Evolutionary conservation across 2,888 invertebrate genomes (phyloP).

Genomic region (Spicauda simplicius): DNA sequence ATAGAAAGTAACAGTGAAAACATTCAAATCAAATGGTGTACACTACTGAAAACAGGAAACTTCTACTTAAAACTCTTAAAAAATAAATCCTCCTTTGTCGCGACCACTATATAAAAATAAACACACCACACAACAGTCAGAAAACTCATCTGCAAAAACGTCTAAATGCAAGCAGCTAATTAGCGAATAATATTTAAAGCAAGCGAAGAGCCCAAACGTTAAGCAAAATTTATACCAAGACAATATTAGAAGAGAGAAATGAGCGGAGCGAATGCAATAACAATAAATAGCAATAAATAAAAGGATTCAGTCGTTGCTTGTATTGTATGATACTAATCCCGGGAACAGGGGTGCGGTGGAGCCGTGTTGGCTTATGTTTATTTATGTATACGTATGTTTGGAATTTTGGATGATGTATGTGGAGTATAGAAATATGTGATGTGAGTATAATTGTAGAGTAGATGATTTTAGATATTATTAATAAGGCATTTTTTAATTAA

Average conservation of each 20-base stretch:
- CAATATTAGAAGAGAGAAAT: constrained; percentile 82
- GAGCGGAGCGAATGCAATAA: constrained; percentile 82
- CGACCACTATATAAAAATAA: no score
- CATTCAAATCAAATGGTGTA: no score
- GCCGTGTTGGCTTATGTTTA: constrained; percentile 42
- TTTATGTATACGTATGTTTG: no score
- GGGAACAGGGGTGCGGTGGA: constrained; percentile 55
- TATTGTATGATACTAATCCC: constrained; percentile 85
- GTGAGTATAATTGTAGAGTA: no score
- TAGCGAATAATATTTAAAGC: constrained; percentile 78
- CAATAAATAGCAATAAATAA: constrained; percentile 86
- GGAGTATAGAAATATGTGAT: no score
- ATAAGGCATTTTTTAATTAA: no score
- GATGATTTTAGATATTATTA: no score
- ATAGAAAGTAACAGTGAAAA: no score
- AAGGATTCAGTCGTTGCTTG: constrained; percentile 85
- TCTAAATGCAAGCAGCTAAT: constrained; percentile 56
- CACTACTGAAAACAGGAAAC: no score
- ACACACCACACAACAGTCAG: constrained; percentile 32
- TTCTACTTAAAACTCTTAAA: no score
- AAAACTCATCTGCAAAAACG: constrained; percentile 58
- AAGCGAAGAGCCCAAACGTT: constrained; percentile 65
- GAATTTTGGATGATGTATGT: no score
- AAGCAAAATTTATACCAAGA: constrained; percentile 81
- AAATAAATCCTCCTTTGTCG: no score